phyloP scores from a whole-genome alignment of 1,140 invertebrate genomes.

The Drosophila takahashii region DNA sequence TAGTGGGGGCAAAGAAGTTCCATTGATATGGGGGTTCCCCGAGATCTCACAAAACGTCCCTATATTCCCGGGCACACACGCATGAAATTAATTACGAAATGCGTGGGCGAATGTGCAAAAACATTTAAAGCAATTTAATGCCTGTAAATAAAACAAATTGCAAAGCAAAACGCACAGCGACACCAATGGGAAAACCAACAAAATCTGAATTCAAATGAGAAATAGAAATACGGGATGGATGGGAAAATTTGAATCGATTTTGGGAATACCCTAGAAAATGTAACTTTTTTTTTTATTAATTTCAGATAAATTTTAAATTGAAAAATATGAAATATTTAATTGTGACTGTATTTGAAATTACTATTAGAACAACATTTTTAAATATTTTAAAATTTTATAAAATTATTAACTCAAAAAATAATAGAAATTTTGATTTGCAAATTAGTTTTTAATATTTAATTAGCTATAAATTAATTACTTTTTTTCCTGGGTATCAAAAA shows the following conservation, averaged over 20 bases:
- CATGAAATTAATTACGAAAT: conserved; percentile 52
- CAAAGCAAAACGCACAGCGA: conserved; percentile 28
- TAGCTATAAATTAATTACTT: too few relatives aligned
- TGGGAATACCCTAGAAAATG: neutral
- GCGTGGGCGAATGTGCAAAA: conserved; percentile 22
- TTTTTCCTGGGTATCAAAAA: conserved; percentile 2
- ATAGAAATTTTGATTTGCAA: too few relatives aligned
- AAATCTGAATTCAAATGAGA: conserved; percentile 37
- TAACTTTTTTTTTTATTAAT: neutral
- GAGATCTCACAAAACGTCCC: neutral
- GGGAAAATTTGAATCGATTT: neutral
- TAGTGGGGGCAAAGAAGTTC: neutral
- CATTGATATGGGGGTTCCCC: neutral
- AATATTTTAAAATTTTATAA: too few relatives aligned
- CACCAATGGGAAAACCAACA: conserved; percentile 2
- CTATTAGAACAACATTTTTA: too few relatives aligned
- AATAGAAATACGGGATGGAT: conserved; percentile 5
- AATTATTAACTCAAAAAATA: too few relatives aligned
- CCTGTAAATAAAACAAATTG: conserved; percentile 38
- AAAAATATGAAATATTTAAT: too few relatives aligned
- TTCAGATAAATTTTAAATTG: neutral
- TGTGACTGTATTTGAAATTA: too few relatives aligned
- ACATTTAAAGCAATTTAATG: conserved; percentile 45
- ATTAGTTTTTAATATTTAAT: too few relatives aligned
- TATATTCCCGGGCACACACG: conserved; percentile 37